A percentile compares a stretch with the other conserved stretches of the same genome.
phyloP scores from a whole-genome alignment of 64 coral and sea anemone species.

The Pocillopora verrucosa region DNA sequence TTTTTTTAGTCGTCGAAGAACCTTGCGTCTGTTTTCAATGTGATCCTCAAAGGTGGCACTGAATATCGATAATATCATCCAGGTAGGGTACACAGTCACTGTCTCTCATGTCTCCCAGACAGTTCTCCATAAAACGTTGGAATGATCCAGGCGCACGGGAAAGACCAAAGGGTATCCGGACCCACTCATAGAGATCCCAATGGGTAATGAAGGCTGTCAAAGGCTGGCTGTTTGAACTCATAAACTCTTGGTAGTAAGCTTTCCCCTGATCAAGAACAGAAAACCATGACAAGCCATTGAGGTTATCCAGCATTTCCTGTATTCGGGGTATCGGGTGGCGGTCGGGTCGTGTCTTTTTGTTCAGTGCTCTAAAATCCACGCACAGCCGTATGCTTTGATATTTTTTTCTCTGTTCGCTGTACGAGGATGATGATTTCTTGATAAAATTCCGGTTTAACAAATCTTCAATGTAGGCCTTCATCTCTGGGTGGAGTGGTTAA shows the following conservation, averaged over 20 bases:
- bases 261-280: slow-evolving; percentile 57
- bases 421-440: slow-evolving; percentile 51
- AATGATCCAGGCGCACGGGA: slow-evolving; percentile 57
- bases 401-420: slow-evolving; percentile 63
- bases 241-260: slow-evolving; percentile 58
- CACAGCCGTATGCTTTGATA: slow-evolving; percentile 54
- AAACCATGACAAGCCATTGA: slow-evolving; percentile 52
- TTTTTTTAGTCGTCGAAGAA: slow-evolving; percentile 13
- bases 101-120: slow-evolving; percentile 47
- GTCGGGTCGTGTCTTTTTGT: slow-evolving; percentile 51
- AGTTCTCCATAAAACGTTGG: slow-evolving; percentile 65
- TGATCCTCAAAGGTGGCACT: slow-evolving; percentile 35
- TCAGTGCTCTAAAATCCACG: slow-evolving; percentile 52
- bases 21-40: slow-evolving; percentile 14
- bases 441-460: slow-evolving; percentile 56
- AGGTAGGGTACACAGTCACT: slow-evolving; percentile 42
- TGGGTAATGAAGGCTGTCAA: slow-evolving; percentile 63
- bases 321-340: slow-evolving; percentile 50
- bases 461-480: slow-evolving; percentile 75
- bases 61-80: slow-evolving; percentile 48
- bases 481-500: slow-evolving; percentile 36
- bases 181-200: slow-evolving; percentile 71
- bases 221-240: slow-evolving; percentile 50
- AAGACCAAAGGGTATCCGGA: slow-evolving; percentile 58
- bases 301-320: slow-evolving; percentile 57